Conservation (phyloP, 2,113 vertebrate genomes). For the Myiozetetes cayanensis region DNA sequence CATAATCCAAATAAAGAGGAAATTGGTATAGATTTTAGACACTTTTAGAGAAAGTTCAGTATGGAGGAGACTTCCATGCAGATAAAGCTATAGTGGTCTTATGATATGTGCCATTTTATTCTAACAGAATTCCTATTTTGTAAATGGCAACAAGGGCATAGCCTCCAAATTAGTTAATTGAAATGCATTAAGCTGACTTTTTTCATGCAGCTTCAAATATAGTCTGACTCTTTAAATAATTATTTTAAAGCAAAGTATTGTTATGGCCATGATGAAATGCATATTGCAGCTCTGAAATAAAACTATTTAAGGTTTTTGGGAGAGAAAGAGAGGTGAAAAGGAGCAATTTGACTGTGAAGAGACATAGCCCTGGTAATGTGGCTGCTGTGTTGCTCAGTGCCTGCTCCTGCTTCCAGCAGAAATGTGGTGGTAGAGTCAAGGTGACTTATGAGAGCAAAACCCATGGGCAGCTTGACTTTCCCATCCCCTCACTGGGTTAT, state of each 20-base stretch:
- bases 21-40: background rate
- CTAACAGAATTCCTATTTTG: background rate
- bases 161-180: background rate
- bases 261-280: background rate
- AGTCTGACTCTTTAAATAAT: background rate
- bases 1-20: background rate
- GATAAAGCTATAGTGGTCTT: background rate
- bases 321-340: background rate
- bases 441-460: background rate
- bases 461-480: background rate
- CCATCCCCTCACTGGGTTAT: background rate
- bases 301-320: background rate
- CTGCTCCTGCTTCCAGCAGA: background rate
- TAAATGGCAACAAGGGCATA: background rate
- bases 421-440: background rate
- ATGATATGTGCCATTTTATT: background rate
- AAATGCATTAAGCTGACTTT: background rate
- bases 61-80: background rate
- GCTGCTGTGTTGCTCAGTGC: rapidly evolving
- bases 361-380: background rate
- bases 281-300: background rate
- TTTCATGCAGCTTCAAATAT: background rate
- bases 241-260: background rate
- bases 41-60: background rate
- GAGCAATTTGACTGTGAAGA: background rate